These are phyloP conservation scores for Caenorhabditis angaria DNA, from an alignment of 2,888 invertebrate genomes.

Conservation along the genomic window DNA sequence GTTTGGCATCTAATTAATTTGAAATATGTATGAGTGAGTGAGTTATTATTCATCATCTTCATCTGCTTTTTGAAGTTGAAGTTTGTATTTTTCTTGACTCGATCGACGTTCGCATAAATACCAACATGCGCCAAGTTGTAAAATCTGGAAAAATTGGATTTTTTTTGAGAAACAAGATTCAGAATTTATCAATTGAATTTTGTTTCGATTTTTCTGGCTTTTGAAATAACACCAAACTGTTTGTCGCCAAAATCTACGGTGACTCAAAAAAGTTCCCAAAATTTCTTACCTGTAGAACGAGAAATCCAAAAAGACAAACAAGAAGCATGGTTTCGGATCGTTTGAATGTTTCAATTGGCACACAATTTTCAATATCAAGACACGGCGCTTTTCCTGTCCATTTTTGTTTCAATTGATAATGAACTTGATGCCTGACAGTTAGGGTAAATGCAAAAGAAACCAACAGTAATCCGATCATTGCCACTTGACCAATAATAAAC, in stretches of 20 bases:
- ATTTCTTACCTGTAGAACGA: conserved; percentile 24
- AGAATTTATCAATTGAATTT: background rate
- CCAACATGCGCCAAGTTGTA: conserved; percentile 31
- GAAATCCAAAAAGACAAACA: conserved; percentile 22
- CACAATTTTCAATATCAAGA: conserved; percentile 18
- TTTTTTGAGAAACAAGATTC: background rate
- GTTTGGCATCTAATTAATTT: too few species aligned
- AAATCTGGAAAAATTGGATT: conserved; percentile 23
- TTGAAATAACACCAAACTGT: too few species aligned
- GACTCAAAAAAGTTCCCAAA: background rate
- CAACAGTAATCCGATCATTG: conserved; percentile 94
- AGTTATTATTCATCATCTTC: conserved; percentile 37
- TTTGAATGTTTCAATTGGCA: conserved; percentile 29
- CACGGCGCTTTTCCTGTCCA: conserved; percentile 29
- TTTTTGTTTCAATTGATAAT: too few species aligned
- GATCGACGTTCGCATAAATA: conserved; percentile 43
- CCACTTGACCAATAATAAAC: conserved; percentile 92
- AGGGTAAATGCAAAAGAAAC: conserved; percentile 81
- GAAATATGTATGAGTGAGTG: too few species aligned
- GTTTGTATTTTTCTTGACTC: conserved; percentile 36
- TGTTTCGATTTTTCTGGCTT: background rate
- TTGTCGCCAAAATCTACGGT: too few species aligned
- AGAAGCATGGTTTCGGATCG: conserved; percentile 34
- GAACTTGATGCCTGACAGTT: conserved; percentile 36
- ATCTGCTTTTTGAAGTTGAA: conserved; percentile 38